Evolutionary conservation across 2,797 vertebrate genomes (phyloP).

Genomic region (Halcyon smyrnensis): DNA sequence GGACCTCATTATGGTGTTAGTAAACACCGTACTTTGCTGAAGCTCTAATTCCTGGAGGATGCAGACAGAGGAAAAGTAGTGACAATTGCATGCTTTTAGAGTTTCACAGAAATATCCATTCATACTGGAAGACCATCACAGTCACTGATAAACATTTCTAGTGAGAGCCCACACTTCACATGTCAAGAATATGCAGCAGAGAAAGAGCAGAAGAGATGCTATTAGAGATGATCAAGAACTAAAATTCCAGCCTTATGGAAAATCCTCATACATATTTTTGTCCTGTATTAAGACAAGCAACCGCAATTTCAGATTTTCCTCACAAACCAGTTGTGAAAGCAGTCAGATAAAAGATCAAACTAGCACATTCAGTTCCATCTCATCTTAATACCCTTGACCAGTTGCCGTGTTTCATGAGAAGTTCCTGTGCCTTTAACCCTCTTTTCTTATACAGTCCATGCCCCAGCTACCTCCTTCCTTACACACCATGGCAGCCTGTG

Average conservation of each 20-base stretch:
- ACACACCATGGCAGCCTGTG: fast-evolving
- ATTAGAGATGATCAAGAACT: not conserved
- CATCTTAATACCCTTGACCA: not conserved
- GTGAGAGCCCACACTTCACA: not conserved
- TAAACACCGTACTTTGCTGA: not conserved
- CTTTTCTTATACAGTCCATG: not conserved
- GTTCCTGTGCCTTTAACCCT: not conserved
- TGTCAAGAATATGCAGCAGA: not conserved
- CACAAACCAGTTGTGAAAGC: not conserved
- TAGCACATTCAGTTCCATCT: not conserved
- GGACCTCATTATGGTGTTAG: not conserved
- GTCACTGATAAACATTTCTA: not conserved
- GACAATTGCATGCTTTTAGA: not conserved
- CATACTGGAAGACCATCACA: not conserved
- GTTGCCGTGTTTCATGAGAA: not conserved
- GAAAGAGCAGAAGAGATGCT: not conserved
- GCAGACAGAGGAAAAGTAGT: not conserved
- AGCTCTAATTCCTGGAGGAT: not conserved
- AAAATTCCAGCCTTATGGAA: not conserved
- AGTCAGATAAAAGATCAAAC: not conserved
- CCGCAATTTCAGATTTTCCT: not conserved
- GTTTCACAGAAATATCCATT: not conserved
- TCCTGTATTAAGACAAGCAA: not conserved
- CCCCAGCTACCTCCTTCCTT: not conserved
- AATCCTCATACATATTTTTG: not conserved